Percentiles rank a stretch among this genome's conserved stretches.
These are phyloP conservation scores for Neotoxoptera formosana DNA, from an alignment of 1,140 invertebrate genomes.

Conservation along the genomic window DNA sequence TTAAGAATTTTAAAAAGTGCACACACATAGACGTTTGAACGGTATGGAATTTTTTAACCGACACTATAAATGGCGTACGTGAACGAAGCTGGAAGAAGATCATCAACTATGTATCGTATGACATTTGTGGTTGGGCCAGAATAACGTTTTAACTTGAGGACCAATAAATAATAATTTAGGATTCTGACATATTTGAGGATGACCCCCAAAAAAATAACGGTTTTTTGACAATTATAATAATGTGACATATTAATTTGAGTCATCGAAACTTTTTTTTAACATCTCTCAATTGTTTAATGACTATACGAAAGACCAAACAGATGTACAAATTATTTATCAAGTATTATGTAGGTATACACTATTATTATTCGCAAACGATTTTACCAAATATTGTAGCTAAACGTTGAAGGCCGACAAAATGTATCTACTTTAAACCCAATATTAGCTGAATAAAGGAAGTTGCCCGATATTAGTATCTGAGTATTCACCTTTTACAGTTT, in stretches of 20 bases:
- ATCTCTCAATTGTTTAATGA: not conserved
- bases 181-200: not conserved
- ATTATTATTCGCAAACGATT: not conserved
- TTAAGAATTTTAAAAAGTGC: not conserved
- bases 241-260: not conserved
- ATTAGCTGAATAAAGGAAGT: too few relatives aligned
- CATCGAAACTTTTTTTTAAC: not conserved
- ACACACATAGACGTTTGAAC: not conserved
- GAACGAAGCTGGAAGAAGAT: slow-evolving; percentile 18
- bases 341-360: too few relatives aligned
- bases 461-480: not conserved
- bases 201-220: too few relatives aligned
- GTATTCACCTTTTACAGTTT: not conserved
- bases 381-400: not conserved
- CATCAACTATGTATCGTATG: not conserved
- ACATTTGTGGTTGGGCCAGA: not conserved
- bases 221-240: not conserved
- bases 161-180: not conserved
- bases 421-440: not conserved
- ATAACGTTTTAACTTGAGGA: not conserved
- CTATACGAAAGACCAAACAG: not conserved
- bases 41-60: too few relatives aligned
- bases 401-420: not conserved
- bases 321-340: not conserved
- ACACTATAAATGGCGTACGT: slow-evolving; percentile 19